Evolutionary conservation across 1,140 invertebrate species (phyloP).

Genomic region (Calliphora vicina): DNA sequence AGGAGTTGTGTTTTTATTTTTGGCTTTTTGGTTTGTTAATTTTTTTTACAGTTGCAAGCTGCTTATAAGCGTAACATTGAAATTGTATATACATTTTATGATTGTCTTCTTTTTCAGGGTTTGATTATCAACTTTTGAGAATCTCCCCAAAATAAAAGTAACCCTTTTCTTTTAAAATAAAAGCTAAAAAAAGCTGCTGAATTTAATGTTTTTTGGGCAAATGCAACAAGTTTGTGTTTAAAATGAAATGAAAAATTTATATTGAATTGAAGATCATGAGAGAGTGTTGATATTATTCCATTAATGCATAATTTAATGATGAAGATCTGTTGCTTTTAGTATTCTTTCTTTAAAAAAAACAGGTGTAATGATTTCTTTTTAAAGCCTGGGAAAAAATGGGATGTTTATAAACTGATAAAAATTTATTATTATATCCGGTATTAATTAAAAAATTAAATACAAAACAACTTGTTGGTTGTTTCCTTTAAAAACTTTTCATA

Average conservation of each 20-base stretch:
- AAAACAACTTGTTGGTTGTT: neutral
- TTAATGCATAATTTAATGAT: constrained; percentile 30
- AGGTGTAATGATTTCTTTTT: constrained; percentile 30
- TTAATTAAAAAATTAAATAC: neutral
- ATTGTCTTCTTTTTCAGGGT: neutral
- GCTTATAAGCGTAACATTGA: constrained; percentile 4
- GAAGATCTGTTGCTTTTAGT: constrained; percentile 6
- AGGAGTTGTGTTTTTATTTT: neutral
- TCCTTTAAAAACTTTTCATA: neutral
- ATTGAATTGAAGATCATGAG: neutral
- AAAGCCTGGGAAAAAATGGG: neutral
- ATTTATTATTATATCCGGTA: neutral
- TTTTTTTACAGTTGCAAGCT: constrained; percentile 9
- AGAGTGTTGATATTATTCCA: constrained; percentile 26
- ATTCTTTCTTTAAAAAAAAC: neutral
- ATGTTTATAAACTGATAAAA: neutral
- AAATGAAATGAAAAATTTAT: neutral
- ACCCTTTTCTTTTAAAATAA: neutral
- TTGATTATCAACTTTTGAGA: neutral
- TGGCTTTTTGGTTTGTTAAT: too few species aligned
- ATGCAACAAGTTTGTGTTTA: neutral
- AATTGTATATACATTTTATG: neutral
- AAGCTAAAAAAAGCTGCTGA: neutral
- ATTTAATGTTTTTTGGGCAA: neutral
- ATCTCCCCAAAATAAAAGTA: neutral